Conservation (phyloP, 2,113 vertebrate genomes). For the Cyprinodon brontotheroides region DNA sequence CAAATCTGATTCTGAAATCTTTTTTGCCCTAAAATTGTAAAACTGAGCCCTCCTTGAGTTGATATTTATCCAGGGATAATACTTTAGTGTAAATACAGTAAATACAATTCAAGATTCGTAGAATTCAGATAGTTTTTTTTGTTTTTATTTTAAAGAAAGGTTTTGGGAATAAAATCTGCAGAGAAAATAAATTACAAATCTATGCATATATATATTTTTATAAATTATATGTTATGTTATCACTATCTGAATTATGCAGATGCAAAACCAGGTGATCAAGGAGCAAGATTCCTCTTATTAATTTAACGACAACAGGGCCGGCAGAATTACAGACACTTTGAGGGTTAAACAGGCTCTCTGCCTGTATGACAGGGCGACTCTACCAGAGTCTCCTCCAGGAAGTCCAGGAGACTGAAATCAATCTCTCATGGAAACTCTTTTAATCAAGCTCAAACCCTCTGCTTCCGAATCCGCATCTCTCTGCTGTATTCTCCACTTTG, state of each 20-base stretch:
- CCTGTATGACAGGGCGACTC: constrained; percentile 41
- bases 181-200: too few species aligned
- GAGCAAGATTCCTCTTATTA: constrained; percentile 68
- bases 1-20: background rate
- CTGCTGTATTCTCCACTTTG: constrained; percentile 12
- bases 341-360: constrained; percentile 58
- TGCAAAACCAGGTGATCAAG: constrained; percentile 75
- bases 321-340: constrained; percentile 40
- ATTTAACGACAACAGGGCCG: constrained; percentile 68
- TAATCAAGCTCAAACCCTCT: constrained; percentile 64
- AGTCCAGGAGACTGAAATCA: constrained; percentile 66
- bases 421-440: constrained; percentile 64
- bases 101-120: background rate
- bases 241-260: constrained; percentile 39
- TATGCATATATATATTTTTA: background rate
- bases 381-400: constrained; percentile 73
- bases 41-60: background rate
- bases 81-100: background rate
- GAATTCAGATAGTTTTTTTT: background rate
- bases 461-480: constrained; percentile 49
- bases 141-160: background rate
- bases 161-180: background rate
- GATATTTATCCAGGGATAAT: background rate
- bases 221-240: too few species aligned
- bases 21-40: background rate